Evolutionary conservation across 2,888 invertebrate species (phyloP), one percentile per base, ranked within the genome.

Genomic region (Caenorhabditis macrosperma): DNA sequence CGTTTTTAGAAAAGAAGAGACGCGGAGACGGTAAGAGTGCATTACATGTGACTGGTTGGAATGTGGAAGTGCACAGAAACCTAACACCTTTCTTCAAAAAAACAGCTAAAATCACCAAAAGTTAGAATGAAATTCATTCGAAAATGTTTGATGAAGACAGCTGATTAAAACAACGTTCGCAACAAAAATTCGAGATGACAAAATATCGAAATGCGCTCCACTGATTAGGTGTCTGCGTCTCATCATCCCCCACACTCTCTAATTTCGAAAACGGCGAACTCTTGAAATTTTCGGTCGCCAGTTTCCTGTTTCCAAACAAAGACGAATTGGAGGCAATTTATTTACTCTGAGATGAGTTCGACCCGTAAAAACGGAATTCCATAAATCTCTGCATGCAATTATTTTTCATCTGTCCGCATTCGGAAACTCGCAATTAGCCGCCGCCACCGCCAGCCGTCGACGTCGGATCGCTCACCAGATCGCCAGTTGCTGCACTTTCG

Each of bases 381-480:
- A 55, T 71, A 71, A 71, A 71, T 71, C 55, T 63, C 46, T 9
- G 44, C 41, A 55, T 63, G 52, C 71, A 71, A 54, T 71, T 69
- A 69, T 69, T 69, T 41, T 41, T 24, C 38, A 35, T 68, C 48
- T 59, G 57, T 60, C 50, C 54, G 50, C 28, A 52, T 69, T 69
- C 69, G 69, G 69, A 69, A 69, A 60, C 30, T 61, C 69, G 41
- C 69, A 41, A 69, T 69, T 69, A 69, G 38, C 28, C 41, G 59
- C 22, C 48, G 30, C 54, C 38, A 4, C 33, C 48, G n/a, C 35
- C n/a, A 17, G 35, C 20, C 38, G n/a, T 22, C 38, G 48, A 26
- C 54, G 35, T 54, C 20, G 44, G 57, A 60, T 63, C 26, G 17
- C 9, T 33, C 33, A 33, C 20, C 55, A 55, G 33, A 55, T 55